Evolutionary conservation across 2,888 invertebrate genomes (phyloP).

Genomic region (Litoditis marina): DNA sequence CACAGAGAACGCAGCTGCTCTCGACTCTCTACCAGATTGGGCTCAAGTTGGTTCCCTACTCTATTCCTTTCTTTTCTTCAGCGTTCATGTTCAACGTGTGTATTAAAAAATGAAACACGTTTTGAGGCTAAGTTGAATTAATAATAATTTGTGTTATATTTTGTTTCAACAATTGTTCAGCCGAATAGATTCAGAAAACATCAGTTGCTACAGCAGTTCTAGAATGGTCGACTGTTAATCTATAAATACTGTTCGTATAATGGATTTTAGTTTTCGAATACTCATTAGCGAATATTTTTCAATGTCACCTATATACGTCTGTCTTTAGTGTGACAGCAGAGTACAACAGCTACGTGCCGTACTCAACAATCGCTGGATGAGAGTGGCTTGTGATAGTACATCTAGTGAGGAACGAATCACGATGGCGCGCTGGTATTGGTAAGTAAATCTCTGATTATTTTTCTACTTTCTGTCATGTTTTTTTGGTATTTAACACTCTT

Average conservation of each 20-base stretch:
- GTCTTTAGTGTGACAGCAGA: background rate
- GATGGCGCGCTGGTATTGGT: constrained; percentile 3
- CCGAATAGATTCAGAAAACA: no score
- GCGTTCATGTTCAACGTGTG: background rate
- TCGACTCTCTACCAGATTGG: constrained; percentile 6
- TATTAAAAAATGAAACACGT: no score
- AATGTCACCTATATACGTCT: background rate
- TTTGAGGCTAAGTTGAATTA: no score
- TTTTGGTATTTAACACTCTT: no score
- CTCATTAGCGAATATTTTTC: background rate
- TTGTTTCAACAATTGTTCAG: no score
- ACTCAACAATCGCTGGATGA: constrained; percentile 2
- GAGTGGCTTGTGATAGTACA: background rate
- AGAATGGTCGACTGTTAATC: no score
- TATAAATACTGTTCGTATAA: no score
- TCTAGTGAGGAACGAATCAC: background rate
- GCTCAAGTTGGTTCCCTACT: background rate
- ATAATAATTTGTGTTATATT: no score
- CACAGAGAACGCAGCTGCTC: constrained; percentile 7
- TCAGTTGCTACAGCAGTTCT: no score
- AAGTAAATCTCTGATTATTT: background rate
- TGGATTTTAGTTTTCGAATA: no score
- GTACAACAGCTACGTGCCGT: constrained; percentile 6
- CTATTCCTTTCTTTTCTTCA: background rate
- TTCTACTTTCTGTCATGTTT: no score